These are phyloP conservation scores for Aphis craccivora DNA, from an alignment of 1,140 invertebrate genomes.

Conservation along the genomic window DNA sequence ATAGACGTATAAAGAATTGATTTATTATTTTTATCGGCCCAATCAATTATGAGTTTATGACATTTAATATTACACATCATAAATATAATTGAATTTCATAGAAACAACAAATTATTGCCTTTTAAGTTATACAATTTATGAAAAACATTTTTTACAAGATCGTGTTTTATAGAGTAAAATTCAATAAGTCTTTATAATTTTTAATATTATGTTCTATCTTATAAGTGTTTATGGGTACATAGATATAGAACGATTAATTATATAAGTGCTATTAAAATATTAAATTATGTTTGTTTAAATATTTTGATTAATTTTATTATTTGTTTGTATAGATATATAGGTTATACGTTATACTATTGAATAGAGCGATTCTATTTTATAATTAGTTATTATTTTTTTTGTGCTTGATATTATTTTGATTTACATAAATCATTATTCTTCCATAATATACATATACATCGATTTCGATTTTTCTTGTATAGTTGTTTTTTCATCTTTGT, in stretches of 20 bases:
- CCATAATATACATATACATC: not conserved
- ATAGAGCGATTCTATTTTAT: not conserved
- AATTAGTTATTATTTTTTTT: not conserved
- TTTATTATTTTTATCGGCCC: not conserved
- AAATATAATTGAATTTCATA: not conserved
- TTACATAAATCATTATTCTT: not conserved
- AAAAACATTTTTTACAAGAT: not conserved
- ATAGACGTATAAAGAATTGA: not conserved
- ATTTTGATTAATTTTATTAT: not conserved
- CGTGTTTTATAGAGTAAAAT: not conserved
- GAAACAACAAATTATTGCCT: slow-evolving; percentile 17
- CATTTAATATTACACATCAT: slow-evolving; percentile 17
- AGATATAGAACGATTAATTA: not conserved
- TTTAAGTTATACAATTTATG: not conserved
- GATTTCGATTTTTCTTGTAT: not conserved
- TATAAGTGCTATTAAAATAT: not conserved
- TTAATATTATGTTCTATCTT: not conserved
- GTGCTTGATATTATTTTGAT: not conserved
- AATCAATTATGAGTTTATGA: not conserved
- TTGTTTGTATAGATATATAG: too few relatives aligned
- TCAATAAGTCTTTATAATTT: not conserved
- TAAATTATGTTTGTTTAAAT: not conserved
- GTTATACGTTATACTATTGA: not conserved
- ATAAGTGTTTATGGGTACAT: not conserved
- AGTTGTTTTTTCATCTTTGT: not conserved